A percentile compares a stretch with the other conserved stretches of the same genome.
phyloP scores from a whole-genome alignment of 2,113 vertebrate genomes.

The Chionomys nivalis region DNA sequence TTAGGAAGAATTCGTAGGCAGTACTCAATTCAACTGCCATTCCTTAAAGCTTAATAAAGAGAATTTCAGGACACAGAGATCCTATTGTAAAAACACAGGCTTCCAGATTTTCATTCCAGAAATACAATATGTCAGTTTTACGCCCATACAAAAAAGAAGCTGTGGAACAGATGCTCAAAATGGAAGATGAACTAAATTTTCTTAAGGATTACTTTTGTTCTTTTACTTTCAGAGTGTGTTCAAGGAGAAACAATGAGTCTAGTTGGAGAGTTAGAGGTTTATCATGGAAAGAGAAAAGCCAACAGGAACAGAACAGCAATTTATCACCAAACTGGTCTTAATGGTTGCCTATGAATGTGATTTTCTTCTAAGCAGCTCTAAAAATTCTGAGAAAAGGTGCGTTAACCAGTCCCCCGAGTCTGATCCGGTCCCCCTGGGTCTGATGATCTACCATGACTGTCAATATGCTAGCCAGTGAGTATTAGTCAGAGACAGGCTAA shows the following conservation, averaged over 20 bases:
- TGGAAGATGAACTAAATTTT: neutral
- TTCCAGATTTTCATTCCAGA: constrained; percentile 1
- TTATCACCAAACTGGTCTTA: constrained; percentile 15
- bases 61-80: constrained; percentile 16
- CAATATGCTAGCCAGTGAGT: constrained; percentile 31
- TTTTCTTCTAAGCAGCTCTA: constrained; percentile 53
- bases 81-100: neutral
- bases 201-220: neutral
- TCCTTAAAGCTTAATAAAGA: neutral
- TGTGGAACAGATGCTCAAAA: neutral
- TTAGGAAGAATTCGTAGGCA: neutral
- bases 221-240: constrained; percentile 35
- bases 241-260: neutral
- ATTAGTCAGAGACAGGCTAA: constrained; percentile 18
- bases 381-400: constrained; percentile 59
- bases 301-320: neutral
- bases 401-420: neutral
- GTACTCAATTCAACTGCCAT: neutral
- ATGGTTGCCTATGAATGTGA: constrained; percentile 3
- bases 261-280: neutral
- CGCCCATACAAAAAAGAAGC: neutral
- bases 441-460: constrained; percentile 42
- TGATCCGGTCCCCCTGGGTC: constrained; percentile 25
- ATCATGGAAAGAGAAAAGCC: constrained; percentile 47
- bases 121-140: neutral